Evolutionary conservation across 1,140 invertebrate species (phyloP), one percentile per base, ranked within the genome.

Genomic region (Formica selysi): DNA sequence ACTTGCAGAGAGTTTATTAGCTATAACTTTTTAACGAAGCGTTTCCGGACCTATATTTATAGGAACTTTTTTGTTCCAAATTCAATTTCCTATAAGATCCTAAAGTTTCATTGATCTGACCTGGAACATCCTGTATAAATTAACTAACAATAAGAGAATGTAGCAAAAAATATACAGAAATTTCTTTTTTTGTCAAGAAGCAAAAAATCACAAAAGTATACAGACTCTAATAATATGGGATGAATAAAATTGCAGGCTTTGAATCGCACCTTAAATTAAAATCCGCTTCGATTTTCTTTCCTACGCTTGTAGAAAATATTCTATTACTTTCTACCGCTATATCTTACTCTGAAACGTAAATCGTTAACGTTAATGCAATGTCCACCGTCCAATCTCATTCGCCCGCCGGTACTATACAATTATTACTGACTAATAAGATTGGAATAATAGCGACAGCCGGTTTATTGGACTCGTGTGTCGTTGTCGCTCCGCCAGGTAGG

Each of bases 391-490:
- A 41, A 41, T 57, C 76, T 36, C 48, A 57, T 70, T 57, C 48
- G 54, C 48, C 64, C 48, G 76, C 16, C 76, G 32, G 29, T 51
- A 26, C 32, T 1, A 22, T 59, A 19, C 48, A 80, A 80, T 80
- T 70, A 59, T 65, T 70, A 41, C 64, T 11, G 54, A 32, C 64
- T 70, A 67, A 80, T 79, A 67, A 36, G 76, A 79, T 48, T 51
- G 61, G 41, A 67, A 67, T 29, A 80, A 80, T 80, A 80, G 48
- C 32, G 36, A 70, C 64, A 44, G 48, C 22, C 5, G 6, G 64
- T 70, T 80, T 48, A 22, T 29, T 70, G 64, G 48, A 70, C 65
- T 57, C 64, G 36, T 32, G 36, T 59, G 64, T 59, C 78, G 38
- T 57, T 80, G 41, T 65, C 32, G 36, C 19, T 79, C 13, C 62